phyloP scores from a whole-genome alignment of 2,113 vertebrate species.

The Hystrix cristata region DNA sequence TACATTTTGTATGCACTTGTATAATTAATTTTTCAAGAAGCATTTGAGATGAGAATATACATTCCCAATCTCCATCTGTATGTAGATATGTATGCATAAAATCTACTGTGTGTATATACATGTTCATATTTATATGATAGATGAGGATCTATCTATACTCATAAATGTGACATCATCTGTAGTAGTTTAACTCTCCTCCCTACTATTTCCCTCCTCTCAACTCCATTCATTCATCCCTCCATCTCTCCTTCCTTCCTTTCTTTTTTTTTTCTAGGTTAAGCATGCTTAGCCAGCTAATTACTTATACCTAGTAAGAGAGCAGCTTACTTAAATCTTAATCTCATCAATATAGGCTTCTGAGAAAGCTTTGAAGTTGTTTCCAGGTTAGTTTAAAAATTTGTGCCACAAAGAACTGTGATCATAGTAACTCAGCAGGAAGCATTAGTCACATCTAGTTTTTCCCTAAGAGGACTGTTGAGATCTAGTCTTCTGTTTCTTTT shows the following conservation, averaged over 20 bases:
- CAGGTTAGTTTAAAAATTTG: constrained; percentile 69
- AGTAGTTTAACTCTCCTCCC: constrained; percentile 11
- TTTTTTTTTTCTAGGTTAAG: constrained; percentile 16
- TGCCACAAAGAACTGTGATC: constrained; percentile 59
- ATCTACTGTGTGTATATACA: not conserved
- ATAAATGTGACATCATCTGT: not conserved
- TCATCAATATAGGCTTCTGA: not conserved
- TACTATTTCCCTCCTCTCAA: not conserved
- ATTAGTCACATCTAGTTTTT: constrained; percentile 65
- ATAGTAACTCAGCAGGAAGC: constrained; percentile 67
- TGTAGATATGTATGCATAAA: not conserved
- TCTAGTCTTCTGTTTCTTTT: constrained; percentile 66
- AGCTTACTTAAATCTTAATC: constrained; percentile 72
- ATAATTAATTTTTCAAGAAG: constrained; percentile 32
- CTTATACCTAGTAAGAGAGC: constrained; percentile 25
- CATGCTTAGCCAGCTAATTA: constrained; percentile 16
- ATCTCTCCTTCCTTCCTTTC: not conserved
- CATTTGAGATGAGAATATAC: not conserved
- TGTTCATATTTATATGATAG: not conserved
- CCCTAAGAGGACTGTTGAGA: constrained; percentile 71
- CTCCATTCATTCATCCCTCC: not conserved
- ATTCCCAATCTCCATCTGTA: not conserved
- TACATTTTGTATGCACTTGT: not conserved
- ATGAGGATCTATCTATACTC: not conserved
- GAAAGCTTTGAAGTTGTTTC: constrained; percentile 77